phyloP scores from a whole-genome alignment of 2,888 invertebrate species.

The Tubulanus polymorphus region DNA sequence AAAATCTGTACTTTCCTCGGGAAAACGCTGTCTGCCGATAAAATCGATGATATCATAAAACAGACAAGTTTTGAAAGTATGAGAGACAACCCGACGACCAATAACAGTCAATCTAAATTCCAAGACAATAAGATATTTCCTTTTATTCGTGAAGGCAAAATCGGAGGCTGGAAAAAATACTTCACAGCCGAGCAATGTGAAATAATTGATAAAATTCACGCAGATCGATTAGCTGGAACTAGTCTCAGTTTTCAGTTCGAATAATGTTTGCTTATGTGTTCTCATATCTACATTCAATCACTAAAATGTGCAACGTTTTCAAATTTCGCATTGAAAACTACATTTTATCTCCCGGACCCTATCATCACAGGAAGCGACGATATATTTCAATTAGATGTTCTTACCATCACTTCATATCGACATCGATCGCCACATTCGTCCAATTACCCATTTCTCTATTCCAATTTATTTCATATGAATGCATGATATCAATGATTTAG shows the following conservation, averaged over 20 bases:
- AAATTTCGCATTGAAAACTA: too few relatives aligned
- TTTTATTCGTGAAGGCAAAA: background rate
- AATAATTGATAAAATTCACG: background rate
- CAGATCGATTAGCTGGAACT: background rate
- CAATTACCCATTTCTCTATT: too few relatives aligned
- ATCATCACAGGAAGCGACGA: too few relatives aligned
- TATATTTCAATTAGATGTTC: too few relatives aligned
- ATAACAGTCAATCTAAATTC: background rate
- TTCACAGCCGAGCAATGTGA: background rate
- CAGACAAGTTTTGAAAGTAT: slow-evolving; percentile 1
- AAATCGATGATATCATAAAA: background rate
- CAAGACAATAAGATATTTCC: background rate
- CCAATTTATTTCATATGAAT: too few relatives aligned
- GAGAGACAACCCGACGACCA: slow-evolving; percentile 1
- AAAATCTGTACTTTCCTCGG: background rate
- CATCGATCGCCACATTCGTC: too few relatives aligned
- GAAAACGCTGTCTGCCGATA: background rate
- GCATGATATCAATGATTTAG: too few relatives aligned
- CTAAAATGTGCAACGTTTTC: too few relatives aligned
- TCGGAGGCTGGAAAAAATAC: background rate
- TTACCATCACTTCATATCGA: too few relatives aligned
- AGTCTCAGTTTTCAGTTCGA: background rate
- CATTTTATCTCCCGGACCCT: too few relatives aligned
- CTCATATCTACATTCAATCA: too few relatives aligned
- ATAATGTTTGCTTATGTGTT: too few relatives aligned